Conservation (phyloP, 2,888 invertebrate species). For the Ectobius pallidus region DNA sequence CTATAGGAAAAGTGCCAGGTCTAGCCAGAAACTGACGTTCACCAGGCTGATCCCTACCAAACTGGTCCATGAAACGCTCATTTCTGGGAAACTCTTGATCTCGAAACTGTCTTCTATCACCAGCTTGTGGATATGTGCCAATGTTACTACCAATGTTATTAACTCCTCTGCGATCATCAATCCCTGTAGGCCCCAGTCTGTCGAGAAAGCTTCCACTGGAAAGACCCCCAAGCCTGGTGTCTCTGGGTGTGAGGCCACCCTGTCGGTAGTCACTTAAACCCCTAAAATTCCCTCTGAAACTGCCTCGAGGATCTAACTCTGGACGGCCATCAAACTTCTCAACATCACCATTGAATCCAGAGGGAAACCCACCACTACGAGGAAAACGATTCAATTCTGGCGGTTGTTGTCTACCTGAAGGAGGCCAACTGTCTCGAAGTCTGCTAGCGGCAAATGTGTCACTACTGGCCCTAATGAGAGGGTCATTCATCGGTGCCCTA, state of each 20-base stretch:
- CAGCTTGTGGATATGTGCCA: conserved; percentile 1
- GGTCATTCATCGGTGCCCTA: conserved; percentile 16
- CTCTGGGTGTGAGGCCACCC: conserved; percentile 8
- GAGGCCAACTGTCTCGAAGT: conserved; percentile 35
- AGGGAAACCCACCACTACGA: not conserved
- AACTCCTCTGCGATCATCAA: conserved; percentile 28
- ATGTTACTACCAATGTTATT: no score
- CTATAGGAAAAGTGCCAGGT: conserved; percentile 6
- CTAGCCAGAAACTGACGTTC: conserved; percentile 21
- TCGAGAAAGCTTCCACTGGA: conserved; percentile 32
- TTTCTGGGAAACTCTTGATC: not conserved
- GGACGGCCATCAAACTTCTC: conserved; percentile 17
- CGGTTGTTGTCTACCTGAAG: not conserved
- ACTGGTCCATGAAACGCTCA: conserved; percentile 24
- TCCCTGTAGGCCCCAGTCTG: conserved; percentile 27
- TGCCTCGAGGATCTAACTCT: conserved; percentile 28
- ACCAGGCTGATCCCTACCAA: conserved; percentile 30
- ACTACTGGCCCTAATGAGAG: not conserved
- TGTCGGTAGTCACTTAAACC: conserved; percentile 30
- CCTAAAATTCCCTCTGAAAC: conserved; percentile 31
- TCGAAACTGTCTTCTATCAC: conserved; percentile 31
- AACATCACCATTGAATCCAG: not conserved
- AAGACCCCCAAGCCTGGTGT: conserved; percentile 33
- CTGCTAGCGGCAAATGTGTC: not conserved
- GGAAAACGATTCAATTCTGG: conserved; percentile 15